These are phyloP conservation scores for Heliconius ismenius DNA, from an alignment of 2,888 invertebrate genomes.

Conservation along the genomic window DNA sequence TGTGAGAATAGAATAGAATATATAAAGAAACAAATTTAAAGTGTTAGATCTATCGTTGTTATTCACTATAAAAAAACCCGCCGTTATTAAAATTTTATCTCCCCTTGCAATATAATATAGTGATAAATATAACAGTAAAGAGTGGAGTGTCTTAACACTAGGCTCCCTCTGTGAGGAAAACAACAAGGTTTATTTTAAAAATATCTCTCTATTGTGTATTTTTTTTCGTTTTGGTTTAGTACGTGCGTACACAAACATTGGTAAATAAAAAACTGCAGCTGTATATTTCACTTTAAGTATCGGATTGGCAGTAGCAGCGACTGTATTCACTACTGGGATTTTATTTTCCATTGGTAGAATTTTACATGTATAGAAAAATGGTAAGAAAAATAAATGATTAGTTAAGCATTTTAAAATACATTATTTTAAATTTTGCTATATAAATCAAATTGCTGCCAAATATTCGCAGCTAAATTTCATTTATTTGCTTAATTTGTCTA, in stretches of 20 bases:
- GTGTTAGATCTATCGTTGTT: too few species aligned
- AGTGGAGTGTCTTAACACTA: too few species aligned
- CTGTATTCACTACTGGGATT: neutral
- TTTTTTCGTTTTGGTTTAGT: neutral
- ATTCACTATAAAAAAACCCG: too few species aligned
- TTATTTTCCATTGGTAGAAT: neutral
- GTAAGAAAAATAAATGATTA: too few species aligned
- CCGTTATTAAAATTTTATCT: too few species aligned
- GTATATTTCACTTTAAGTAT: neutral
- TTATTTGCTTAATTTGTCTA: constrained; percentile 38
- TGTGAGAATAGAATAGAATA: too few species aligned
- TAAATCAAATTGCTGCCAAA: too few species aligned
- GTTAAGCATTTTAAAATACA: neutral
- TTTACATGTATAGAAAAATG: neutral
- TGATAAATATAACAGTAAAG: too few species aligned
- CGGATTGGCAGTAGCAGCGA: neutral
- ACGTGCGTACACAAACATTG: neutral
- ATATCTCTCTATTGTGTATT: neutral
- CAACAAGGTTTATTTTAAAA: too few species aligned
- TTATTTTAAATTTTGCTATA: neutral
- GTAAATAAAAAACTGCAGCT: neutral
- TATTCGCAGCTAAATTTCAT: constrained; percentile 20
- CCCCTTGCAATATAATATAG: too few species aligned
- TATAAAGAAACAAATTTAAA: too few species aligned
- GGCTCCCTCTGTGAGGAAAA: too few species aligned